These are phyloP conservation scores for Bubo scandiacus DNA, from an alignment of 2,113 vertebrate species.

Conservation along the genomic window DNA sequence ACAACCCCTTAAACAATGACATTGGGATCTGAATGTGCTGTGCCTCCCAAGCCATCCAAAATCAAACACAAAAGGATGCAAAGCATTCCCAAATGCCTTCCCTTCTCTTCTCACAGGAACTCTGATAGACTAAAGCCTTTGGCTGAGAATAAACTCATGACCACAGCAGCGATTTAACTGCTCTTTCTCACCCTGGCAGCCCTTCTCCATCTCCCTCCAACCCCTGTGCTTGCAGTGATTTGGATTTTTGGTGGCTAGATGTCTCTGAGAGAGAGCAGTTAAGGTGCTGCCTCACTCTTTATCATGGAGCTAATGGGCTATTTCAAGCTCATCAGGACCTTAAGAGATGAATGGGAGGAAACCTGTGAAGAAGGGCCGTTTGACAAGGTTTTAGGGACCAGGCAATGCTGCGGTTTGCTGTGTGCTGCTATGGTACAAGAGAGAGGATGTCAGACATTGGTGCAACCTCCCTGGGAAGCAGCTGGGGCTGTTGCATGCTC, in stretches of 20 bases:
- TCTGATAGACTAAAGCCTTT: not conserved
- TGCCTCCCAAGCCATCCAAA: slow-evolving; percentile 4
- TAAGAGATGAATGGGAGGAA: not conserved
- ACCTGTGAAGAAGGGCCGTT: not conserved
- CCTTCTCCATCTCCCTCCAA: not conserved
- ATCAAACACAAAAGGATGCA: slow-evolving; percentile 15
- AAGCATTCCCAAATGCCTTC: slow-evolving; percentile 23
- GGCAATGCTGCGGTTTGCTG: not conserved
- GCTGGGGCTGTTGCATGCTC: not conserved
- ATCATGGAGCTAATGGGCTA: not conserved
- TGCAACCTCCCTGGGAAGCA: not conserved
- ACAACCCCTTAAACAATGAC: slow-evolving; percentile 30
- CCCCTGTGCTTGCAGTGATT: not conserved
- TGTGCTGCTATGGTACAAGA: not conserved
- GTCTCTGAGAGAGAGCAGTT: not conserved
- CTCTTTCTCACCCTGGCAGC: not conserved
- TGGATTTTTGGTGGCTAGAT: not conserved
- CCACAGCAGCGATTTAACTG: not conserved
- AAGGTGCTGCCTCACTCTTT: not conserved
- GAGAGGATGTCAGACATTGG: accelerated
- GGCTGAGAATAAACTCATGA: not conserved
- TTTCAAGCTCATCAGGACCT: not conserved
- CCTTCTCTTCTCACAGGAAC: not conserved
- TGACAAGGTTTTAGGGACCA: not conserved
- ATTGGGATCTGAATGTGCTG: slow-evolving; percentile 23